phyloP scores from a whole-genome alignment of 1,140 invertebrate genomes.

The Drosophila setifemur region DNA sequence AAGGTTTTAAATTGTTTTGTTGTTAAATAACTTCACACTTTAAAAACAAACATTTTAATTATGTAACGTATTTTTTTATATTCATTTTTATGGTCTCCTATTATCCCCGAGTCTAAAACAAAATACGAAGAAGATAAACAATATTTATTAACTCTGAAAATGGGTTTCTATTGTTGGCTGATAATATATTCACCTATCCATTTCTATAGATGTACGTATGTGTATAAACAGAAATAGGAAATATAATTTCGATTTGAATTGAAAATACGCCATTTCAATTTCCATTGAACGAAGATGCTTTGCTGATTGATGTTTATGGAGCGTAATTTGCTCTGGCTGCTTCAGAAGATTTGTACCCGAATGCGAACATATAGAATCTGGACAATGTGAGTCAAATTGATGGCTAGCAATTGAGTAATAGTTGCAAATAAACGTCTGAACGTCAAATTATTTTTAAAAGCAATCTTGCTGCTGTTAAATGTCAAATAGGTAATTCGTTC shows the following conservation, averaged over 20 bases:
- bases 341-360: constrained; percentile 6
- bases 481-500: neutral
- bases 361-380: constrained; percentile 8
- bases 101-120: neutral
- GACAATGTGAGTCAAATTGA: constrained; percentile 25
- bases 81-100: too few species aligned
- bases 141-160: constrained; percentile 8
- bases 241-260: constrained; percentile 30
- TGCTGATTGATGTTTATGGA: constrained; percentile 53
- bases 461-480: too few species aligned
- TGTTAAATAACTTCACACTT: too few species aligned
- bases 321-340: constrained; percentile 37
- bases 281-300: constrained; percentile 25
- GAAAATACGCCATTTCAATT: constrained; percentile 46
- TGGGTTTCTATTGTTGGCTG: constrained; percentile 27
- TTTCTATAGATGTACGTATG: neutral
- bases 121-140: constrained; percentile 2
- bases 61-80: neutral
- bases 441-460: neutral
- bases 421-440: constrained; percentile 13
- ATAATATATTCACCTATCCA: constrained; percentile 19
- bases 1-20: too few species aligned
- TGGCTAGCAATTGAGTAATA: constrained; percentile 25
- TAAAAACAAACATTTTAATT: too few species aligned
- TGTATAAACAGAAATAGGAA: neutral